Conservation (phyloP, 2,797 vertebrate genomes). For the Sparus aurata region DNA sequence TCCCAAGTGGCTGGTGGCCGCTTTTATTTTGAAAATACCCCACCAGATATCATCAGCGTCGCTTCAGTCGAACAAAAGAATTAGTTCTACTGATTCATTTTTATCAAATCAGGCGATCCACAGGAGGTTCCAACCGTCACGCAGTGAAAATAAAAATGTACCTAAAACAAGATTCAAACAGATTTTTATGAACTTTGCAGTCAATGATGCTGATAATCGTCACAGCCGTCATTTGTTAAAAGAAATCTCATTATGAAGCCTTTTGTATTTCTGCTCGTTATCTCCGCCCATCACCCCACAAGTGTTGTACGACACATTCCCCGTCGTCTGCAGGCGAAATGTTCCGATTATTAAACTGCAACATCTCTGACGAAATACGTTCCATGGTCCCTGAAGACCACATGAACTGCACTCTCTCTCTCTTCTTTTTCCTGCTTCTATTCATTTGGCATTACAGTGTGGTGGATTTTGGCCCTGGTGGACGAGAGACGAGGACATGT, state of each 20-base stretch:
- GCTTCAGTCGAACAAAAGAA: conserved; percentile 6
- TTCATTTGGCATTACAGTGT: too few relatives aligned
- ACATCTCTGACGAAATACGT: conserved; percentile 2
- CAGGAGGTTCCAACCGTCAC: conserved; percentile 8
- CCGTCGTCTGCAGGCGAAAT: conserved; percentile 27
- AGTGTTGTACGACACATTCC: not conserved
- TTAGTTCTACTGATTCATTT: conserved; percentile 30
- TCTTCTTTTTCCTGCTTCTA: too few relatives aligned
- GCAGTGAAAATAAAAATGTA: conserved; percentile 30
- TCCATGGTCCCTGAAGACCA: not conserved
- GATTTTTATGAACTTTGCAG: conserved; percentile 56
- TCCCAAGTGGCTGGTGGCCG: not conserved
- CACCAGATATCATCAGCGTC: conserved; percentile 7
- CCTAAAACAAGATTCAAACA: conserved; percentile 48
- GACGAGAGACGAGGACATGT: too few relatives aligned
- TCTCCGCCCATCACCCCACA: conserved; percentile 49
- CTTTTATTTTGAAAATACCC: conserved; percentile 40
- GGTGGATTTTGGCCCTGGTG: too few relatives aligned
- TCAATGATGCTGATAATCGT: conserved; percentile 61
- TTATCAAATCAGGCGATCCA: conserved; percentile 22
- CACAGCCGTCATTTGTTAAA: conserved; percentile 35
- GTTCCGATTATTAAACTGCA: conserved; percentile 27
- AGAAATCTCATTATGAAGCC: conserved; percentile 60
- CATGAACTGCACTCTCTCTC: not conserved
- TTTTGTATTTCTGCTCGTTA: conserved; percentile 53